Base-by-base conservation (phyloP, 35 echinoderm and acorn worm genomes). In the Holothuria glaberrima region DNA sequence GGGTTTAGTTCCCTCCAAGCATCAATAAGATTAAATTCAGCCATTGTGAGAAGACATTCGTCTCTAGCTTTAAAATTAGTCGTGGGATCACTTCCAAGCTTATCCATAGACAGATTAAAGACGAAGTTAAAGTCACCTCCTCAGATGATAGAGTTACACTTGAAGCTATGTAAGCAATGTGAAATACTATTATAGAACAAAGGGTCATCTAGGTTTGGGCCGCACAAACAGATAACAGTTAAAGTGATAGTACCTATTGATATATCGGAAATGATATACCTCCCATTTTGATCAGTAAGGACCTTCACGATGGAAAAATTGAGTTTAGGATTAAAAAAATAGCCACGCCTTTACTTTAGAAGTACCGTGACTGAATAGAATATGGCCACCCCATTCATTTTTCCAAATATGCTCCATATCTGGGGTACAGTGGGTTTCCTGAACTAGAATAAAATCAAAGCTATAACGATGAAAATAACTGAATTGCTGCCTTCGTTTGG, bases 81-180 rank as follows among this genome's bases (percentile, higher is more conserved):
- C 64, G 5, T 68, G 64, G 64, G 10, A 28, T 68, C 22, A 68
- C 64, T 19, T 22, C 64, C 64, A 10, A 10, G 64, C n/a, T 68
- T 68, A 68, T 68, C 64, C 12, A 54, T 22, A 77, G 73, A 29
- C 4, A 77, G 19, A 34, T 77, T 77, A 21, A 77, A 77, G 32
- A 77, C 73, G 19, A 77, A 77, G 38, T 46, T 77, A 48, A 77
- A 77, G 21, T 77, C 73, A 9, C 73, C 36, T 48, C 45, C 73
- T 36, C 73, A 77, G 36, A 77, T 77, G 22, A 77, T 77, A 77
- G 38, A 19, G 20, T n/a, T 48, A 77, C 73, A 0, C 22, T 77
- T 33, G 36, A 77, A 77, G 73, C 16, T 77, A 54, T 77, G 27
- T 68, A 68, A 20, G 30, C 9, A 12, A 12, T 20, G 64, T 22